Percentiles rank a stretch among this genome's conserved stretches.
Conservation (phyloP, 1,140 invertebrate genomes). For the Melipona quadrifasciata region DNA sequence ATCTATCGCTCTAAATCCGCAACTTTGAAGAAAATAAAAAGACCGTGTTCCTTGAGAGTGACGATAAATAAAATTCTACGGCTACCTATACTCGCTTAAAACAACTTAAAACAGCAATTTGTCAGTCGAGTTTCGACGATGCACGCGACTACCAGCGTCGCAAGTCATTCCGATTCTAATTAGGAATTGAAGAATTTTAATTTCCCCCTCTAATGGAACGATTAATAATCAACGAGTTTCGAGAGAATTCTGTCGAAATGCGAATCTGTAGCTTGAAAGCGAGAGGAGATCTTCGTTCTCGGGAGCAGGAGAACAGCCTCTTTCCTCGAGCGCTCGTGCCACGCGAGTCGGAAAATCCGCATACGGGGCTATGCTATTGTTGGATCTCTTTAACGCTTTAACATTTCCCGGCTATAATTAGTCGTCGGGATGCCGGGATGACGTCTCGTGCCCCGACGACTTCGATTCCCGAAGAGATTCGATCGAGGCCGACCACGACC, state of each 20-base stretch:
- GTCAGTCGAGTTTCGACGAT: too few species aligned
- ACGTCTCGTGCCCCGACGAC: slow-evolving; percentile 48
- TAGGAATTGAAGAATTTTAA: neutral
- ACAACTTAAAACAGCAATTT: too few species aligned
- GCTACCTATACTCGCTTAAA: too few species aligned
- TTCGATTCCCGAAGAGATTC: slow-evolving; percentile 63
- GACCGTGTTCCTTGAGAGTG: too few species aligned
- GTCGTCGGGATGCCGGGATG: slow-evolving; percentile 54
- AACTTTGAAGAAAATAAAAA: too few species aligned
- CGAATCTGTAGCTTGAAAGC: neutral
- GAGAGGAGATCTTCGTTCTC: neutral
- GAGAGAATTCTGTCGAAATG: neutral
- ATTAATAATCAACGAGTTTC: neutral
- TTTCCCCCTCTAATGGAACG: neutral
- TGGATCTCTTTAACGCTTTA: slow-evolving; percentile 57
- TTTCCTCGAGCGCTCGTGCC: slow-evolving; percentile 9
- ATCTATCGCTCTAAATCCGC: too few species aligned
- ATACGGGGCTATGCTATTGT: slow-evolving; percentile 65
- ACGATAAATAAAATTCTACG: too few species aligned
- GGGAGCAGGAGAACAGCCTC: neutral
- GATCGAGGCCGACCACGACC: slow-evolving; percentile 66
- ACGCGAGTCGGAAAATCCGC: slow-evolving; percentile 63
- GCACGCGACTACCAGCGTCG: too few species aligned
- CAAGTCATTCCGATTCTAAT: too few species aligned
- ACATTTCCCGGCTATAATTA: slow-evolving; percentile 68